A percentile compares a stretch with the other conserved stretches of the same genome.
These are phyloP conservation scores for Todiramphus saurophagus DNA, from an alignment of 2,113 vertebrate genomes.

Conservation along the genomic window DNA sequence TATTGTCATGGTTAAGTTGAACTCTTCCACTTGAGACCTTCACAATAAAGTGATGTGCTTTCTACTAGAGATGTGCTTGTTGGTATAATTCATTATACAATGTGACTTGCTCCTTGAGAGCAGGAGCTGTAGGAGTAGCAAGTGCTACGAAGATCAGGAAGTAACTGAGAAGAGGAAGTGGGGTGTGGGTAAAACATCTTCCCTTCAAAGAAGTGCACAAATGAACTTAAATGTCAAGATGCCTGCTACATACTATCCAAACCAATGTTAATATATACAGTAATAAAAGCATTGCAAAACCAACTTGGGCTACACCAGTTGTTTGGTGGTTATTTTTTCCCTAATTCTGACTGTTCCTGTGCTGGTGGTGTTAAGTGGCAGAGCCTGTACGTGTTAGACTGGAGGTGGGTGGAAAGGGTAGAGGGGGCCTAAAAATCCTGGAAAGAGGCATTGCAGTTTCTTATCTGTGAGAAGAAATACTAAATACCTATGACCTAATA, in stretches of 20 bases:
- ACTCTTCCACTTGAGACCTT: slow-evolving; percentile 81
- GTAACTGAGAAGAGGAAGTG: neutral
- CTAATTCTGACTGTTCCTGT: rapidly evolving
- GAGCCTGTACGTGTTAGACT: neutral
- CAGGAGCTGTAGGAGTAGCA: neutral
- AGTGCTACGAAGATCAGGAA: neutral
- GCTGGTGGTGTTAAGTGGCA: neutral
- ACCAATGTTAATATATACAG: slow-evolving; percentile 69
- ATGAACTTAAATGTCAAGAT: slow-evolving; percentile 68
- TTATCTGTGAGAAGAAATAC: neutral
- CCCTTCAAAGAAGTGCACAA: slow-evolving; percentile 60
- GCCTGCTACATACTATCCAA: slow-evolving; percentile 68
- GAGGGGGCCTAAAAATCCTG: neutral
- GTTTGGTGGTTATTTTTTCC: slow-evolving; percentile 1
- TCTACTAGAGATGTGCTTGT: slow-evolving; percentile 81
- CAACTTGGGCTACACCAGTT: slow-evolving; percentile 36
- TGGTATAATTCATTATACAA: slow-evolving; percentile 73
- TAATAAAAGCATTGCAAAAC: slow-evolving; percentile 72
- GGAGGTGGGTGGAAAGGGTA: neutral
- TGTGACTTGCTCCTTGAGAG: slow-evolving; percentile 37
- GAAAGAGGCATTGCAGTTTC: rapidly evolving
- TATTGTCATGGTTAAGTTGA: slow-evolving; percentile 81
- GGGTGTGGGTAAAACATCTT: neutral
- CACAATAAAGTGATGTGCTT: slow-evolving; percentile 86
- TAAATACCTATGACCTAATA: rapidly evolving